These are phyloP conservation scores for Sakesphorus luctuosus DNA, from an alignment of 2,113 vertebrate species.

Conservation along the genomic window DNA sequence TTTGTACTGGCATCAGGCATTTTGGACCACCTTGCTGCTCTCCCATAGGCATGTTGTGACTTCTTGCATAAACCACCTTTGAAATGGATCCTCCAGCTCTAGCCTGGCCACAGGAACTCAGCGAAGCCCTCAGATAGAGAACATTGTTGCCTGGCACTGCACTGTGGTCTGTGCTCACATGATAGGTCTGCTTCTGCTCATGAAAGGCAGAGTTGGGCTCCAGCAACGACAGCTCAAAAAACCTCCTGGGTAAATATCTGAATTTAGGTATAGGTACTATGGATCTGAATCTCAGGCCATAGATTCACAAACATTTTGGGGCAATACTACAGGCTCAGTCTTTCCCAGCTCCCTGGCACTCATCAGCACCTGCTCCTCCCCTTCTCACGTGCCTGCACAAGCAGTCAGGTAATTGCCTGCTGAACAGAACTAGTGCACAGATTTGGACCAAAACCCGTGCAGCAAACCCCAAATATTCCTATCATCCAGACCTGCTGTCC, in stretches of 20 bases:
- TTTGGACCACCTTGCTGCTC: background rate
- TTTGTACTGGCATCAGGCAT: background rate
- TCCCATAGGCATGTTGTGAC: background rate
- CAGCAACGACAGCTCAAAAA: background rate
- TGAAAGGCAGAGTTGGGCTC: background rate
- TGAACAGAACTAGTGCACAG: background rate
- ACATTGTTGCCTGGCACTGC: background rate
- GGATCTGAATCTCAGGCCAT: background rate
- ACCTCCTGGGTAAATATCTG: background rate
- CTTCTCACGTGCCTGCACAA: background rate
- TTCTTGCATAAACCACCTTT: background rate
- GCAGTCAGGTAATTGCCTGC: background rate
- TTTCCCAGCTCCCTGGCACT: background rate
- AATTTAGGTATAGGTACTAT: background rate
- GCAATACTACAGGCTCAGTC: background rate
- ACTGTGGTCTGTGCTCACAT: accelerated
- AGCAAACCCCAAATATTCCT: background rate
- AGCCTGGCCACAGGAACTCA: background rate
- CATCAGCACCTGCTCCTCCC: background rate
- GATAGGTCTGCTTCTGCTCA: accelerated
- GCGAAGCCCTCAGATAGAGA: background rate
- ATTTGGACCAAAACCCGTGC: background rate
- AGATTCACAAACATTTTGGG: background rate
- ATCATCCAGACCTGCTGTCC: background rate
- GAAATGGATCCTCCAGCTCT: background rate